These are phyloP conservation scores for Tenthredo scrophulariae DNA, from an alignment of 2,888 invertebrate genomes.

Conservation along the genomic window DNA sequence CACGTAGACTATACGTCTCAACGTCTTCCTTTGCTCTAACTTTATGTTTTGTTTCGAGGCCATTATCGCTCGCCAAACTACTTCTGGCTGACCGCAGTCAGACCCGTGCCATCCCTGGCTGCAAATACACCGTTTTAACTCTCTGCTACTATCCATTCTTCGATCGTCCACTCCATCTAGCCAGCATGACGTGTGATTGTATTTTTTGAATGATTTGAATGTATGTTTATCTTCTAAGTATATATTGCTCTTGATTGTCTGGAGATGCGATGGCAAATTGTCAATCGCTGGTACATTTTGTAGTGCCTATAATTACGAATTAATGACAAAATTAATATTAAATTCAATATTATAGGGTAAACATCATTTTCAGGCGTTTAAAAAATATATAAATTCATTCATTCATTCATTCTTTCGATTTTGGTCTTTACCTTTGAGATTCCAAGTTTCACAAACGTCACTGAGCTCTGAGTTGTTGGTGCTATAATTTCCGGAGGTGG, in stretches of 20 bases:
- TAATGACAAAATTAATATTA: background rate
- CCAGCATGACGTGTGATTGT: conserved; percentile 73
- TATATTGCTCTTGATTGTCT: conserved; percentile 69
- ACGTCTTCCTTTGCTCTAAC: conserved; percentile 77
- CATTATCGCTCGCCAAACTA: conserved; percentile 84
- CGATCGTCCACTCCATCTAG: conserved; percentile 69
- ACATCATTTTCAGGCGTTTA: background rate
- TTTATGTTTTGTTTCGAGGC: conserved; percentile 79
- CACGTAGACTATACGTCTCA: conserved; percentile 81
- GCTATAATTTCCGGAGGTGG: conserved; percentile 69
- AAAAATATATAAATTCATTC: background rate
- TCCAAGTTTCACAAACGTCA: conserved; percentile 73
- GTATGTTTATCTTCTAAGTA: conserved; percentile 70
- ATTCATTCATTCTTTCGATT: background rate
- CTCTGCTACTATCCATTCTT: conserved; percentile 67
- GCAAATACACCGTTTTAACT: conserved; percentile 79
- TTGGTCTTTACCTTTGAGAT: conserved; percentile 63
- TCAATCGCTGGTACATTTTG: conserved; percentile 57
- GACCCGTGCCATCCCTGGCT: conserved; percentile 83
- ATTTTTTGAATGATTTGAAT: conserved; percentile 67
- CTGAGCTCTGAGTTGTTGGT: conserved; percentile 67
- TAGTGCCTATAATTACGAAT: conserved; percentile 59
- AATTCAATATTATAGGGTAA: background rate
- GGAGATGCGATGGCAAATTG: conserved; percentile 63
- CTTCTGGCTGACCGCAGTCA: conserved; percentile 85